Percentiles rank a stretch among this genome's conserved stretches.
phyloP scores from a whole-genome alignment of 2,888 invertebrate species.

The Chaetogeoica ovagalla region DNA sequence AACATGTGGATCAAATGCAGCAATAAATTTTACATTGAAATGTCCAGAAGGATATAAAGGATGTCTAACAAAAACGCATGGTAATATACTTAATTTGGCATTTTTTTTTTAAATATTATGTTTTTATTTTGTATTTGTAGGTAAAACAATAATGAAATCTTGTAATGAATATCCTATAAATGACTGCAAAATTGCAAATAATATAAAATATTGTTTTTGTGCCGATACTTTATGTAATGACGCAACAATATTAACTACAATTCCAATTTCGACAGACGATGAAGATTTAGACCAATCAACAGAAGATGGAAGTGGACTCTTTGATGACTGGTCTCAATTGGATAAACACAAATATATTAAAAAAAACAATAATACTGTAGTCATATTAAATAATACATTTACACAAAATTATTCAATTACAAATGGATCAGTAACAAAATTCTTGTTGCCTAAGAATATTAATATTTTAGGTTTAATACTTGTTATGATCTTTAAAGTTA shows the following conservation, averaged over 20 bases:
- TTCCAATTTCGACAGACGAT: slow-evolving; percentile 37
- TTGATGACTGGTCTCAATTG: slow-evolving; percentile 17
- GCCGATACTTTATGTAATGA: slow-evolving; percentile 23
- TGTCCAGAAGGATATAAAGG: slow-evolving; percentile 38
- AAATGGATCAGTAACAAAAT: slow-evolving; percentile 19
- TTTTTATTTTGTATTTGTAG: slow-evolving; percentile 17
- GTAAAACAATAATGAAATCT: slow-evolving; percentile 26
- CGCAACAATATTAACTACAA: slow-evolving; percentile 1
- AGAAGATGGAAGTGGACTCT: slow-evolving; percentile 46
- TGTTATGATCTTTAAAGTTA: not conserved
- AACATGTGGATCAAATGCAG: slow-evolving; percentile 32
- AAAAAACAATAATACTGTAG: not conserved
- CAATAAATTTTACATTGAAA: slow-evolving; percentile 24
- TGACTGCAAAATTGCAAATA: slow-evolving; percentile 42
- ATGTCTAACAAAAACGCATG: slow-evolving; percentile 43
- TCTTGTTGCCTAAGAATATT: not conserved
- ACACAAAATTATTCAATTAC: slow-evolving; percentile 14
- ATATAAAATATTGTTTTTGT: slow-evolving; percentile 47
- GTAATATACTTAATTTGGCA: slow-evolving; percentile 1
- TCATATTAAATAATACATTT: not conserved
- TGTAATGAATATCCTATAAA: slow-evolving; percentile 13
- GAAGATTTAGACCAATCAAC: slow-evolving; percentile 43
- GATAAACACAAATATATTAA: slow-evolving; percentile 14
- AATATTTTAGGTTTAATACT: slow-evolving; percentile 37
- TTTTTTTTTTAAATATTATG: not conserved